Percentiles rank a stretch among this genome's conserved stretches.
These are phyloP conservation scores for Steinernema carpocapsae DNA, from an alignment of 2,888 invertebrate species.

Conservation along the genomic window DNA sequence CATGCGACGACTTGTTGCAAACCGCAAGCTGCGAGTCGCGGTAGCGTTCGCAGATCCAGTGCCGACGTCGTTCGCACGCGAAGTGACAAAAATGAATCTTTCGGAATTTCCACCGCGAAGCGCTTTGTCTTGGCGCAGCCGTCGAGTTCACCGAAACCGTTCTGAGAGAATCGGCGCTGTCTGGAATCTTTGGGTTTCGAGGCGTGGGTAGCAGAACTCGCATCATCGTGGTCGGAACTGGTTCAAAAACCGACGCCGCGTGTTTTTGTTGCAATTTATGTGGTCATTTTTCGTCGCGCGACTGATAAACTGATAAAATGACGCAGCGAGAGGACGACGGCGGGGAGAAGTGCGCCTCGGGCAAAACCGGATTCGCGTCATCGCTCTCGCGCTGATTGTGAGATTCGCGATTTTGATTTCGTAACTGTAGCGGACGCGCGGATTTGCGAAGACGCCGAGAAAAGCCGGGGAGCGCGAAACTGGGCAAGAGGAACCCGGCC, in stretches of 20 bases:
- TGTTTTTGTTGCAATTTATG: slow-evolving; percentile 32
- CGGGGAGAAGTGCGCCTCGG: neutral
- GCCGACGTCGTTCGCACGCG: slow-evolving; percentile 19
- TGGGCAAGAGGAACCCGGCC: neutral
- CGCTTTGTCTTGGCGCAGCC: slow-evolving; percentile 12
- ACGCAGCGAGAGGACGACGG: neutral
- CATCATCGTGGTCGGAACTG: slow-evolving; percentile 28
- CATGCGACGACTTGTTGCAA: neutral
- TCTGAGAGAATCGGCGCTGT: neutral
- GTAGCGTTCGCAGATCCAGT: neutral
- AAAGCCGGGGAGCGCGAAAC: neutral
- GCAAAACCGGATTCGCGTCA: slow-evolving; percentile 22
- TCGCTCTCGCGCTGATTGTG: no score
- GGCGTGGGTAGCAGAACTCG: slow-evolving; percentile 4
- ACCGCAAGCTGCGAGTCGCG: neutral
- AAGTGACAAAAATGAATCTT: slow-evolving; percentile 26
- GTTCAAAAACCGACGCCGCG: slow-evolving; percentile 25
- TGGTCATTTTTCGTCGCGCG: slow-evolving; percentile 28
- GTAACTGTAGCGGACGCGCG: slow-evolving; percentile 20
- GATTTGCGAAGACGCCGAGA: neutral
- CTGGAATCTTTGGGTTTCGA: neutral
- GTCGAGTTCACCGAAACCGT: slow-evolving; percentile 9
- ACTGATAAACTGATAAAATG: slow-evolving; percentile 33
- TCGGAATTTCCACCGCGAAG: slow-evolving; percentile 17
- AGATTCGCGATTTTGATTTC: slow-evolving; percentile 19